These are phyloP conservation scores for Leucopternis melanops DNA, from an alignment of 2,113 vertebrate species.

Conservation along the genomic window DNA sequence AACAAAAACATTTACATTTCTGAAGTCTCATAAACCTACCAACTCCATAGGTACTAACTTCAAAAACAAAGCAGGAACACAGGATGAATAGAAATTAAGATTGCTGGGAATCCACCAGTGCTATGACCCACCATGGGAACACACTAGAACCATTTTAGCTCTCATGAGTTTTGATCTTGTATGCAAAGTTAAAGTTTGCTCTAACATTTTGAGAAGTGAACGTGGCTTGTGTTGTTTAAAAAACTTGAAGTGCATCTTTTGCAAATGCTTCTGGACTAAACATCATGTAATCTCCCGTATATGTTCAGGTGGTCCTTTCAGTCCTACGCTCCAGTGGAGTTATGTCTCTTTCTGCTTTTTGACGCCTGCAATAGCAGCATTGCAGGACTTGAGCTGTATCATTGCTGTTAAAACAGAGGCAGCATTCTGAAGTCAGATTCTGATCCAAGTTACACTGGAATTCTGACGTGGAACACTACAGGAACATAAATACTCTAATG, in stretches of 20 bases:
- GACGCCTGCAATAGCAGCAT: fast-evolving
- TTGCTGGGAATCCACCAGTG: neutral
- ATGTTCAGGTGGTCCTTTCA: neutral
- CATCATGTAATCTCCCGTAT: fast-evolving
- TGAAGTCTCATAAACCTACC: neutral
- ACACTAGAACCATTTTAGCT: neutral
- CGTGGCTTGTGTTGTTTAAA: neutral
- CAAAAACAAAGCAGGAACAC: neutral
- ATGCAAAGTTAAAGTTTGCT: neutral
- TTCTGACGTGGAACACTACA: neutral
- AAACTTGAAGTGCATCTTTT: neutral
- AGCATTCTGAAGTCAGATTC: neutral
- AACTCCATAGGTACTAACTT: neutral
- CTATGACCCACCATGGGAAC: neutral
- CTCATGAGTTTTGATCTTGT: neutral
- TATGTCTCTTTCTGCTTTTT: neutral
- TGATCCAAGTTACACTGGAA: neutral
- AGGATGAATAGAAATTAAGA: neutral
- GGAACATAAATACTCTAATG: fast-evolving
- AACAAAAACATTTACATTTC: neutral
- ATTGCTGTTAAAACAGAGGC: neutral
- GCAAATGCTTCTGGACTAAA: neutral
- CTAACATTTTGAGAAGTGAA: neutral
- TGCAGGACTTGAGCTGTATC: neutral
- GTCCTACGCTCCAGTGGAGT: neutral